Base-by-base conservation (phyloP, 2,797 vertebrate species). In the Odontamblyopus rebecca region DNA sequence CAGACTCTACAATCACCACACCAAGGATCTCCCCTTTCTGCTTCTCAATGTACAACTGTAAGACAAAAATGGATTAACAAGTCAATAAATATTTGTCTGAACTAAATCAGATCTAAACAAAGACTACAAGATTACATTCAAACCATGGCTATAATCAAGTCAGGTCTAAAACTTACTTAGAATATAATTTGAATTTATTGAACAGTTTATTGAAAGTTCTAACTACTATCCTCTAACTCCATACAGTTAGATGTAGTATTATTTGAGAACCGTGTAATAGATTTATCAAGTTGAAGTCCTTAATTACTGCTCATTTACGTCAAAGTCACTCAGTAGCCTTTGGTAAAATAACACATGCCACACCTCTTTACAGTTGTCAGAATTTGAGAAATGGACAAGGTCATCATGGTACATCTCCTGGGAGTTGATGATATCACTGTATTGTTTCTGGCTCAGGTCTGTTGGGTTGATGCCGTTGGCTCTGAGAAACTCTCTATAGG, bases 281-380 rank as follows among this genome's bases (percentile, higher is more conserved):
- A 53, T n/a, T 53, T 59, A 27, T 15, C 4, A 59, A 59, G 27
- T 12, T 27, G 19, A 67, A 1, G 60, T 53, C 56, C 66, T 27
- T 13, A 68, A 51, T 61, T 41, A 29, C 19, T 13, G n/a, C 23
- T 11, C 41, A 12, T 71, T 61, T 8, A n/a, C 5, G 67, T 13
- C 67, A 84, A 78, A 71, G 30, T 76, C 19, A 69, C 69, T 73
- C 53, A 65, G 56, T 44, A 70, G 54, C 56, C 61, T 48, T 48
- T 48, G 44, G 50, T 11, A 64, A 77, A 73, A 67, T 56, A 67
- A 71, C 74, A 82, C 70, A 54, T 54, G 30, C 23, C 64, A 1
- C 83, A 99, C 98, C 96, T 99, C 96, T 94, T 99, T 99, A 89
- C 97, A 98, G 93, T 99, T 99, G 87, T 98, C 98, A 0, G 97